Base-by-base conservation (phyloP, 2,797 vertebrate species). In the Mergus octosetaceus region DNA sequence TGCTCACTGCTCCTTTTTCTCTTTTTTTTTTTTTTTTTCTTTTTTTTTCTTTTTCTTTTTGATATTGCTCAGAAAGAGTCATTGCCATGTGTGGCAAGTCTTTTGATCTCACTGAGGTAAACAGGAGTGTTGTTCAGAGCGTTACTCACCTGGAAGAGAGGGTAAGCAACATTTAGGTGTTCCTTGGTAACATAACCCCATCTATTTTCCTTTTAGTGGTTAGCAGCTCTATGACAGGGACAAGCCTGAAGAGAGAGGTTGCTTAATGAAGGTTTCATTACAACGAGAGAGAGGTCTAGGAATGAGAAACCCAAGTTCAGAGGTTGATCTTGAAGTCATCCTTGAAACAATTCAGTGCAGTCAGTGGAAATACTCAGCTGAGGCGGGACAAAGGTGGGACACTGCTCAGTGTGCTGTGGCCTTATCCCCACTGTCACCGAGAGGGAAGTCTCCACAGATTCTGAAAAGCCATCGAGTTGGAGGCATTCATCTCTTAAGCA, bases 121-220 rank as follows among this genome's bases (percentile, higher is more conserved):
- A 38, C 15, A 20, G 24, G 21, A 76, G 62, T 34, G 51, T 34
- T 84, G 32, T 28, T 79, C 65, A 65, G 54, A 77, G 20, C 25
- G 22, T 53, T 93, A n/a, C 70, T 74, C 21, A 79, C 8, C 10
- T 13, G 32, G 36, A 66, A 74, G 21, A 54, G 79, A 61, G 22
- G 38, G 25, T 27, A 20, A 74, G 20, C 22, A 66, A 24, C 58
- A 36, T 61, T 69, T 80, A 82, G 78, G 69, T 94, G 90, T 87
- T 95, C 93, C 82, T 71, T 91, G 51, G 27, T 71, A 86, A 82
- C 65, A n/a, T 7, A 87, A 68, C 49, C 56, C 43, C 32, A 51
- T 71, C 38, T 79, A 5, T 24, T 9, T 82, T 79, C 69, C 53
- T 94, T 75, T 39, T 62, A 47, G 64, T 49, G 32, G 3, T 64